A percentile compares a stretch with the other conserved stretches of the same genome.
Conservation (phyloP, 2,797 vertebrate species). For the Epinephelus malabaricus region DNA sequence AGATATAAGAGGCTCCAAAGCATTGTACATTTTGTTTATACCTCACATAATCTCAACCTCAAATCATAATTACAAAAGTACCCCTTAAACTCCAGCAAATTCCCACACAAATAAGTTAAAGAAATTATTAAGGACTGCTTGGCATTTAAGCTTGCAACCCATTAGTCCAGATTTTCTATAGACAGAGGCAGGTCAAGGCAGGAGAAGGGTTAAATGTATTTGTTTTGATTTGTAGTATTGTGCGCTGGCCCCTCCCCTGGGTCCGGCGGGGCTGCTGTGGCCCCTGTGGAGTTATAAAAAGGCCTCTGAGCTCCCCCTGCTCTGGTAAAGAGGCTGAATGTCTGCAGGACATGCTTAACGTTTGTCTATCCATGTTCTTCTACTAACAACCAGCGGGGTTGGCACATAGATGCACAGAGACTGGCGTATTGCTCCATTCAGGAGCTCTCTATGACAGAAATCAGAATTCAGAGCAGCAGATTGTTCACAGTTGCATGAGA, state of each 20-base stretch:
- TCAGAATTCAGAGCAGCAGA: conserved; percentile 53
- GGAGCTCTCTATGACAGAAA: conserved; percentile 83
- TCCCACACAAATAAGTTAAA: neutral
- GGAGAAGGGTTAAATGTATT: conserved; percentile 81
- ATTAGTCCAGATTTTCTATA: conserved; percentile 3
- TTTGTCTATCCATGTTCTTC: conserved; percentile 82
- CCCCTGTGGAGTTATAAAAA: conserved; percentile 86
- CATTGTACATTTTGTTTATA: neutral
- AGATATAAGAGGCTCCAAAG: conserved; percentile 1
- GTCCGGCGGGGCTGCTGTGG: conserved; percentile 64
- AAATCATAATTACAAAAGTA: neutral
- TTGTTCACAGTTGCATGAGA: conserved; percentile 59
- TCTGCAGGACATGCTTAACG: conserved; percentile 86
- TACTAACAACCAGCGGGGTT: conserved; percentile 75
- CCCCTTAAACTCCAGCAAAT: neutral
- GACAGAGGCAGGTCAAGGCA: conserved; percentile 51
- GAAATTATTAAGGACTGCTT: neutral
- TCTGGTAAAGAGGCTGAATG: conserved; percentile 86
- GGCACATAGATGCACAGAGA: conserved; percentile 81
- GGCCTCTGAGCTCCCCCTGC: conserved; percentile 78
- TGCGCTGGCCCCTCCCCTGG: conserved; percentile 82
- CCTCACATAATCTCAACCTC: neutral
- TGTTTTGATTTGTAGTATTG: conserved; percentile 83
- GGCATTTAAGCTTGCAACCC: neutral
- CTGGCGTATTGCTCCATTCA: conserved; percentile 74